phyloP scores from a whole-genome alignment of 2,797 vertebrate genomes.

The Gambelia wislizenii region DNA sequence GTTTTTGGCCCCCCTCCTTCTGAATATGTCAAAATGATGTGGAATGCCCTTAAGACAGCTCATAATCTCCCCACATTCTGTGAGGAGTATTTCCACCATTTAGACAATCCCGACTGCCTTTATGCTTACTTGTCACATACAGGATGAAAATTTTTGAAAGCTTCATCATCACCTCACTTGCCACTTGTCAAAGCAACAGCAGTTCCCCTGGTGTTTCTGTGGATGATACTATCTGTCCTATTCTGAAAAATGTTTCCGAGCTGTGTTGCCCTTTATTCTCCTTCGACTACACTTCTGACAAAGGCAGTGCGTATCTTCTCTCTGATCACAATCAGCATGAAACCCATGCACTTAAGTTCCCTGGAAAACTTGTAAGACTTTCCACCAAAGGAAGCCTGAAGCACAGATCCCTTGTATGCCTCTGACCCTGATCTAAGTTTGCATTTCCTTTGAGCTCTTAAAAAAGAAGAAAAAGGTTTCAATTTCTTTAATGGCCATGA shows the following conservation, averaged over 20 bases:
- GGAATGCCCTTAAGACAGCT: too few species aligned
- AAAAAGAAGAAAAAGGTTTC: conserved; percentile 53
- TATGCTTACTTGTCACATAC: background rate
- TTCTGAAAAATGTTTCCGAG: background rate
- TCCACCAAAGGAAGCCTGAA: conserved; percentile 70
- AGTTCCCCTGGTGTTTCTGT: background rate
- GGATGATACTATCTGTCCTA: background rate
- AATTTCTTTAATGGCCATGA: conserved; percentile 68
- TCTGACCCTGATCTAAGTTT: conserved; percentile 73
- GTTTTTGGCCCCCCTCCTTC: too few species aligned
- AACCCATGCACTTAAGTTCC: background rate
- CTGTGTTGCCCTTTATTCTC: background rate
- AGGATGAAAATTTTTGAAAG: background rate
- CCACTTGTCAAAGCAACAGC: background rate
- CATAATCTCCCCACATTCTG: too few species aligned
- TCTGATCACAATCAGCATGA: too few species aligned
- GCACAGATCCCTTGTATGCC: conserved; percentile 56
- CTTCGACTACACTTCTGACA: background rate
- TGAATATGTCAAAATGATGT: too few species aligned
- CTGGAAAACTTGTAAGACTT: conserved; percentile 50
- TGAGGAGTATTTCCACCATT: too few species aligned
- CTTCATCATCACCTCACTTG: background rate
- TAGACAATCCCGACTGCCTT: too few species aligned
- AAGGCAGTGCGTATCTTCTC: background rate
- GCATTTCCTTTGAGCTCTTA: conserved; percentile 68